Evolutionary conservation across 2,113 vertebrate genomes (phyloP).

Genomic region (Semnopithecus entellus): DNA sequence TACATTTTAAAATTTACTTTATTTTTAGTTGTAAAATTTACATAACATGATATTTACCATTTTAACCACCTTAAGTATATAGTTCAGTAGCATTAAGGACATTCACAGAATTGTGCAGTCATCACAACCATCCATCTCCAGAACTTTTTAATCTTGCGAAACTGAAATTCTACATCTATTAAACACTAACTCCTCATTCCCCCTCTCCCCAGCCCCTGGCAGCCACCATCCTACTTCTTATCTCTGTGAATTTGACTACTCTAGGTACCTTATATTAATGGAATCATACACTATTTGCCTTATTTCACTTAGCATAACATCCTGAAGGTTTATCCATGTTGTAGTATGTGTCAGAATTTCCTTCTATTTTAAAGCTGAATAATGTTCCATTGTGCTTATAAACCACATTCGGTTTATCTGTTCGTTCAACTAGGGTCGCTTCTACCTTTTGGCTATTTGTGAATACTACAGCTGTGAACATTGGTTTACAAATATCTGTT

Average conservation of each 20-base stretch:
- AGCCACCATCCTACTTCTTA: background rate
- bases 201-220: too few relatives aligned
- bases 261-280: background rate
- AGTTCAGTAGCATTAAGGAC: background rate
- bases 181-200: background rate
- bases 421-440: background rate
- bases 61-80: background rate
- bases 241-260: background rate
- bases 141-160: background rate
- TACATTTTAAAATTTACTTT: background rate
- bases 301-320: background rate
- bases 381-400: background rate
- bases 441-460: background rate
- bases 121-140: background rate
- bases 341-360: background rate
- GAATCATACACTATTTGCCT: background rate
- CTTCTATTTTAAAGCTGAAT: background rate
- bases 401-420: background rate
- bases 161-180: background rate
- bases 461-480: background rate
- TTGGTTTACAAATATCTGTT: background rate
- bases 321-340: background rate
- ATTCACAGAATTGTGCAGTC: background rate
- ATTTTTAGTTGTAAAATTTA: background rate
- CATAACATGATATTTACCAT: background rate